phyloP scores from a whole-genome alignment of 2,888 invertebrate species.

The Zaprionus lineosus region DNA sequence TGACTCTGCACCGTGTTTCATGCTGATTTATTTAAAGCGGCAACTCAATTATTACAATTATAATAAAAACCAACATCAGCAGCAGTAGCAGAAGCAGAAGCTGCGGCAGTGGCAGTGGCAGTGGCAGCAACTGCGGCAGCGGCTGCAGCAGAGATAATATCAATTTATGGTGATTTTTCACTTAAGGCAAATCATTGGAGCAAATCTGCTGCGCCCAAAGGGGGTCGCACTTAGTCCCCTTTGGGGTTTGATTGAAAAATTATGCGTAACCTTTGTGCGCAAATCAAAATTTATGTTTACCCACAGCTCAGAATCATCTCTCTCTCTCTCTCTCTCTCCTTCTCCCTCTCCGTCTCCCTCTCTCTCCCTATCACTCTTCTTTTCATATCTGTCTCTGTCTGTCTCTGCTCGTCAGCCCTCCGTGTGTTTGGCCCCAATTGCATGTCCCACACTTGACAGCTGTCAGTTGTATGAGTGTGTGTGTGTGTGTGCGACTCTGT shows the following conservation, averaged over 20 bases:
- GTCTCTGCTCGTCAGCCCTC: conserved; percentile 3
- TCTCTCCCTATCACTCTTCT: not conserved
- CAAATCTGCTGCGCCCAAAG: conserved; percentile 3
- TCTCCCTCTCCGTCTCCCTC: not conserved
- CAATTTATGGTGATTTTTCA: conserved; percentile 62
- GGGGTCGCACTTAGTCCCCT: not conserved
- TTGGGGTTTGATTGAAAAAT: conserved; percentile 60
- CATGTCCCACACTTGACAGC: conserved; percentile 48
- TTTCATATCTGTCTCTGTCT: not conserved
- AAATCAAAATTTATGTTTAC: conserved; percentile 61
- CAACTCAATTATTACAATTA: conserved; percentile 49
- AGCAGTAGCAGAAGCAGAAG: no score
- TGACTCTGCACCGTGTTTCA: conserved; percentile 18
- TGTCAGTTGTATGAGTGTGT: conserved; percentile 40
- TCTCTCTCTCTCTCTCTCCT: no score
- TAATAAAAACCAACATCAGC: conserved; percentile 28
- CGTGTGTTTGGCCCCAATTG: conserved; percentile 26
- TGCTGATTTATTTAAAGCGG: conserved; percentile 40
- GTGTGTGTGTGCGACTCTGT: conserved; percentile 14
- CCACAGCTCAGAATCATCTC: not conserved
- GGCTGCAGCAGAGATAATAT: conserved; percentile 10
- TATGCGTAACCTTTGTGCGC: conserved; percentile 63
- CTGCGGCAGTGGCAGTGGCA: no score
- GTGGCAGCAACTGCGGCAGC: not conserved
- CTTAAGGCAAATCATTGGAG: conserved; percentile 50